phyloP scores from a whole-genome alignment of 2,888 invertebrate genomes.

The Barypeithes pellucidus region DNA sequence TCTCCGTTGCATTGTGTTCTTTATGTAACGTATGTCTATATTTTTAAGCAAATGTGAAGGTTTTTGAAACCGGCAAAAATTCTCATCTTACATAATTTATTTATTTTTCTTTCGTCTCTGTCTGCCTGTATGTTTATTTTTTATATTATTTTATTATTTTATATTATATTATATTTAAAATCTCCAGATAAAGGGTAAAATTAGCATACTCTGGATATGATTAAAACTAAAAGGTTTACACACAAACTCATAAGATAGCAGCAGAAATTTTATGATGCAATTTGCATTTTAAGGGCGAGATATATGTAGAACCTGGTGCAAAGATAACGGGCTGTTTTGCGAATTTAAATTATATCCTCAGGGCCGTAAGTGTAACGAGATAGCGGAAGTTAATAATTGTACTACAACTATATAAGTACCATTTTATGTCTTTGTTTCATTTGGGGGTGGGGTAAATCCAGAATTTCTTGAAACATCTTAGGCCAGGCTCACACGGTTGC shows the following conservation, averaged over 20 bases:
- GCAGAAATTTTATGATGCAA: slow-evolving; percentile 36
- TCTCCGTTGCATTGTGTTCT: neutral
- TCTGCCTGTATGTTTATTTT: no score
- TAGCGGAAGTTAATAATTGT: slow-evolving; percentile 35
- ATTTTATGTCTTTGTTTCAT: slow-evolving; percentile 38
- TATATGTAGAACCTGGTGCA: slow-evolving; percentile 39
- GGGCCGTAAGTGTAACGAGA: slow-evolving; percentile 47
- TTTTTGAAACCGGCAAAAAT: no score
- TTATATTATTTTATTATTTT: no score
- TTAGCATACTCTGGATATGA: neutral
- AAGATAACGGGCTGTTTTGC: slow-evolving; percentile 45
- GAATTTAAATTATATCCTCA: slow-evolving; percentile 48
- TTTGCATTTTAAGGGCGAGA: slow-evolving; percentile 41
- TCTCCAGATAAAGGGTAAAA: neutral
- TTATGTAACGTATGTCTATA: neutral
- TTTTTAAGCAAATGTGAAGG: no score
- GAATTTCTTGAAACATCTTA: no score
- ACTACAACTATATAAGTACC: slow-evolving; percentile 25
- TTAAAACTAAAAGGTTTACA: slow-evolving; percentile 22
- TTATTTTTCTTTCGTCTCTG: no score
- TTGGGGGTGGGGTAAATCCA: no score
- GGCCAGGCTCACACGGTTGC: no score
- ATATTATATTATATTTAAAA: no score
- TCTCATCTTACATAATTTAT: no score
- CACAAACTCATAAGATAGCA: slow-evolving; percentile 9